Evolutionary conservation across 2,888 invertebrate genomes (phyloP), one percentile per base, ranked within the genome.

Genomic region (Gastrophysa polygoni): DNA sequence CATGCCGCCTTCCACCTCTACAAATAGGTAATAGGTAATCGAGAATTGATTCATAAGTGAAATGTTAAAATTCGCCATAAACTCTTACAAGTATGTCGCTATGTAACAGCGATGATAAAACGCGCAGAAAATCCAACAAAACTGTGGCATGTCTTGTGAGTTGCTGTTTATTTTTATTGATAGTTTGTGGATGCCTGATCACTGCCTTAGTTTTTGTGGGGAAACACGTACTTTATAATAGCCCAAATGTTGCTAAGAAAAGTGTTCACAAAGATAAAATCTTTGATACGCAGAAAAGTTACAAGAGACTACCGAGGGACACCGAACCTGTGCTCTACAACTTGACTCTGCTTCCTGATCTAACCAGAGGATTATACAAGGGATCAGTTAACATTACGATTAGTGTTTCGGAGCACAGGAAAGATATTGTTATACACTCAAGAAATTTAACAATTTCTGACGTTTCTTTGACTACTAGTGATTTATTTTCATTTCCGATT

Each of bases 271-370:
- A 7, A 10, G 21, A 56, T 16, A 21, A 1, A 16, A n/a, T 57
- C 2, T 21, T 50, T 2, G 52, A 57, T 8, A 54, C 60, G 0
- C 61, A 59, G 10, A 54, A 38, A 14, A 47, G 59, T 2, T 68
- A 56, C 55, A 57, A 63, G 59, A 85, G 90, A 44, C 80, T 92
- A 51, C 87, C 90, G 0, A 78, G 80, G 7, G 83, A 85, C 50
- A 83, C 89, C 0, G 79, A 80, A 14, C 91, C 91, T 0, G 66
- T 84, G 2, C 85, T 85, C 61, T 92, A 92, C 73, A 86, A 89
- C 57, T 77, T 92, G 4, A 84, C 82, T 14, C 78, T 91, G 56
- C 82, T 86, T 58, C 91, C 91, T 0, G 83, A 90, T 75, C 82
- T 92, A 51, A 79, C 81, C 11, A 80, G 80, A n/a, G 87, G 87